A percentile compares a stretch with the other conserved stretches of the same genome.
These are phyloP conservation scores for Auanema sp. DNA, from an alignment of 2,888 invertebrate species.

Conservation along the genomic window DNA sequence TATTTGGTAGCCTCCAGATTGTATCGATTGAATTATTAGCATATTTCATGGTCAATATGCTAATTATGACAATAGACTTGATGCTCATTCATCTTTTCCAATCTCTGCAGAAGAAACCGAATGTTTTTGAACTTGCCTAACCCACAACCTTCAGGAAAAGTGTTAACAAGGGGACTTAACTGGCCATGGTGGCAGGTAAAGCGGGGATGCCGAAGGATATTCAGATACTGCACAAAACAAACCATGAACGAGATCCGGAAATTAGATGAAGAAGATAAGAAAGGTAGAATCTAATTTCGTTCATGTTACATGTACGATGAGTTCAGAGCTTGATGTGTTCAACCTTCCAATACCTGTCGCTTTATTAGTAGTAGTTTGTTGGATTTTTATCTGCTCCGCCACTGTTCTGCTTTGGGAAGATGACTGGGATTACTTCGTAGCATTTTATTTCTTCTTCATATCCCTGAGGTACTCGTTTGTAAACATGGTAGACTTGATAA, in stretches of 20 bases:
- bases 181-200: conserved; percentile 60
- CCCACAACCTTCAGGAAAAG: conserved; percentile 46
- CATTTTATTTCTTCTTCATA: conserved; percentile 95
- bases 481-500: neutral
- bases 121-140: neutral
- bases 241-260: conserved; percentile 52
- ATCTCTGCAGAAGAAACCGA: too few species aligned
- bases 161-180: conserved; percentile 54
- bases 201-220: conserved; percentile 53
- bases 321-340: conserved; percentile 76
- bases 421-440: conserved; percentile 82
- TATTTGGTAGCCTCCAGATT: too few species aligned
- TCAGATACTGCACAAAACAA: conserved; percentile 61
- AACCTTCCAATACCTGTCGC: conserved; percentile 90
- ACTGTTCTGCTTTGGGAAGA: conserved; percentile 72
- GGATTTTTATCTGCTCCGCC: conserved; percentile 83
- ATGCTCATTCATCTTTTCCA: too few species aligned
- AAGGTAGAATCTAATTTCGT: conserved; percentile 28
- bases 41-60: too few species aligned
- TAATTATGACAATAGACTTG: too few species aligned
- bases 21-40: too few species aligned
- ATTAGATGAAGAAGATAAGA: conserved; percentile 53
- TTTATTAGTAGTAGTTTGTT: conserved; percentile 78
- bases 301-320: neutral
- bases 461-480: conserved; percentile 72